Base-by-base conservation (phyloP, 2,888 invertebrate genomes). In the Meghimatium bilineatum region DNA sequence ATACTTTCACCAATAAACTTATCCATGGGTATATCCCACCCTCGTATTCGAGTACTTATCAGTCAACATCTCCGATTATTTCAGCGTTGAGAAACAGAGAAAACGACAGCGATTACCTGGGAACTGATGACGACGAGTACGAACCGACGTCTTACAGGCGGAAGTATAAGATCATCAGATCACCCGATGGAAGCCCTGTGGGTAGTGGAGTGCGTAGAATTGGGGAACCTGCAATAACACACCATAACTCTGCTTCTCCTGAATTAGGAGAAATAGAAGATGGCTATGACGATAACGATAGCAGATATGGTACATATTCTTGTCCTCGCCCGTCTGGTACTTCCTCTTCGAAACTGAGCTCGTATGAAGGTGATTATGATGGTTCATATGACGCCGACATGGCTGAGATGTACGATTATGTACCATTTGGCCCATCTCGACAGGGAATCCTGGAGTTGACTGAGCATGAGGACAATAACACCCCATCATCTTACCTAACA, bases 391-490 rank as follows among this genome's bases (percentile, higher is more conserved):
- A 84, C 20, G 84, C 84, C 26, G 84, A 84, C 71, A 84, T 84
- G 84, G 84, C 84, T 38, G 80, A 80, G 36, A 84, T 84, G 84
- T 80, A 84, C 63, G 89, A 90, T 69, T 91, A 90, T 82, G 89
- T 91, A 36, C 90, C 91, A 67, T 91, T 89, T 80, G 85, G 86
- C 81, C 90, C 91, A 36, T 87, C 87, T 72, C 84, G 86, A 77
- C 84, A 84, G 26, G 84, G 80, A 56, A 80, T 84, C 76, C 71
- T 84, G 49, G 84, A 84, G 84, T 71, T 84, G 67, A 84, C 80
- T 56, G 26, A 69, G 34, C 69, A 82, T 38, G 86, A 87, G 36
- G 88, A 88, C 66, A 85, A 69, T 56, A 12, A 67, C 71, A 82
- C 32, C 29, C 76, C 87, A 75, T 36, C 60, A n/a, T 63, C 66